Conservation (phyloP, 2,797 vertebrate genomes). For the Phyllotis vaccarum region DNA sequence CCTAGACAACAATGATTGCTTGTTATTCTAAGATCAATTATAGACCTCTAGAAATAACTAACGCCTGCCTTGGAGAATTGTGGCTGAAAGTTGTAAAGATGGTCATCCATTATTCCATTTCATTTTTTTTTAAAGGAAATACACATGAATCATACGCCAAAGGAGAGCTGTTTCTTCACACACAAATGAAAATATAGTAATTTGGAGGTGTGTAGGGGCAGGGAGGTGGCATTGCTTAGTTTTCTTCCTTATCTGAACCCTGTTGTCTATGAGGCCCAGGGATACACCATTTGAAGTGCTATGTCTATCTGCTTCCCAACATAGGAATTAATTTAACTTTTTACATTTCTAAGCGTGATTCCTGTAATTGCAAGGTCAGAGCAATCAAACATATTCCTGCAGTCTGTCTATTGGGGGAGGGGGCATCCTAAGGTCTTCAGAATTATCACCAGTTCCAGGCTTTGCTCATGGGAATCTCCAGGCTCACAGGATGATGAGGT, state of each 20-base stretch:
- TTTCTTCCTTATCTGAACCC: slow-evolving; percentile 30
- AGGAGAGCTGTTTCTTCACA: not conserved
- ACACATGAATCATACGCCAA: not conserved
- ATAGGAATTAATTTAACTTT: not conserved
- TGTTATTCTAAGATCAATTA: not conserved
- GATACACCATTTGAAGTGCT: not conserved
- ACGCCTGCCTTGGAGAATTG: not conserved
- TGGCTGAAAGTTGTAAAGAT: not conserved
- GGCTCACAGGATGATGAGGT: slow-evolving; percentile 4
- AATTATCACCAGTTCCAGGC: not conserved
- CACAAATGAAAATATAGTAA: slow-evolving; percentile 23
- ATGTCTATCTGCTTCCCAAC: not conserved
- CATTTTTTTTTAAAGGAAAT: slow-evolving; percentile 48
- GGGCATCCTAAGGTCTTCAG: not conserved
- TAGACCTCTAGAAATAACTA: slow-evolving; percentile 27
- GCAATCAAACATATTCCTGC: slow-evolving; percentile 8
- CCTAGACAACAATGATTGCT: not conserved
- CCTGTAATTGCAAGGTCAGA: slow-evolving; percentile 46
- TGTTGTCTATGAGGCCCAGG: not conserved
- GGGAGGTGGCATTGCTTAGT: not conserved
- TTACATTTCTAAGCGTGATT: slow-evolving; percentile 54
- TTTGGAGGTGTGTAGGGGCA: too few species aligned
- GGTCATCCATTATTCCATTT: not conserved
- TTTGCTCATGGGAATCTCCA: not conserved
- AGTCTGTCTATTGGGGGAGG: slow-evolving; percentile 12